These are phyloP conservation scores for Toxotes chatareus DNA, from an alignment of 2,113 vertebrate species.

Conservation along the genomic window DNA sequence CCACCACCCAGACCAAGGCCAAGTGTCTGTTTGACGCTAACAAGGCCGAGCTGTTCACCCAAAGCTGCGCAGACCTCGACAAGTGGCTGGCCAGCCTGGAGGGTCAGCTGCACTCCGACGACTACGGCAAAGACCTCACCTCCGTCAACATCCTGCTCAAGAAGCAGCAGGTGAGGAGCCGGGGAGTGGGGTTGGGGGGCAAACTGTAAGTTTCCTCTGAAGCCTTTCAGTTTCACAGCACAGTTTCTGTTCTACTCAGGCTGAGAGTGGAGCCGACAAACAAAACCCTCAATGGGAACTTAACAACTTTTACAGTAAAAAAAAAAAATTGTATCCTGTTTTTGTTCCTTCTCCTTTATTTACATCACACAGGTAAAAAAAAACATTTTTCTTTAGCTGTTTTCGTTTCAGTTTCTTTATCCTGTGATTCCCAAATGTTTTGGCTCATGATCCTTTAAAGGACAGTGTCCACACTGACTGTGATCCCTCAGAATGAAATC, in stretches of 20 bases:
- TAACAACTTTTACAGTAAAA: neutral
- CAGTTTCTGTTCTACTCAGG: neutral
- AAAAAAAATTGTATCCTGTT: no score
- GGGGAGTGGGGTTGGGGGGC: neutral
- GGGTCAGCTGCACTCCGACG: conserved; percentile 94
- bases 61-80: conserved; percentile 97
- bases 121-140: conserved; percentile 98
- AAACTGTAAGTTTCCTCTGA: no score
- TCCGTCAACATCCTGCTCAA: conserved; percentile 98
- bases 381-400: no score
- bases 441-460: no score
- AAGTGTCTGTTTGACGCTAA: conserved; percentile 98
- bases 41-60: conserved; percentile 98
- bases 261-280: no score
- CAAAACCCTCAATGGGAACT: neutral
- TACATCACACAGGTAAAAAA: no score
- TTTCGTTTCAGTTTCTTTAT: no score
- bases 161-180: conserved; percentile 91
- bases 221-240: neutral
- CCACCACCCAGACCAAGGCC: conserved; percentile 97
- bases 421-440: no score
- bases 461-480: no score
- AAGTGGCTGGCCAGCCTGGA: conserved; percentile 94
- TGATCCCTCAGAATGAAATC: no score
- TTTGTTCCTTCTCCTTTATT: no score